phyloP scores from a whole-genome alignment of 1,140 invertebrate species.

The Drosophila ohnishii region DNA sequence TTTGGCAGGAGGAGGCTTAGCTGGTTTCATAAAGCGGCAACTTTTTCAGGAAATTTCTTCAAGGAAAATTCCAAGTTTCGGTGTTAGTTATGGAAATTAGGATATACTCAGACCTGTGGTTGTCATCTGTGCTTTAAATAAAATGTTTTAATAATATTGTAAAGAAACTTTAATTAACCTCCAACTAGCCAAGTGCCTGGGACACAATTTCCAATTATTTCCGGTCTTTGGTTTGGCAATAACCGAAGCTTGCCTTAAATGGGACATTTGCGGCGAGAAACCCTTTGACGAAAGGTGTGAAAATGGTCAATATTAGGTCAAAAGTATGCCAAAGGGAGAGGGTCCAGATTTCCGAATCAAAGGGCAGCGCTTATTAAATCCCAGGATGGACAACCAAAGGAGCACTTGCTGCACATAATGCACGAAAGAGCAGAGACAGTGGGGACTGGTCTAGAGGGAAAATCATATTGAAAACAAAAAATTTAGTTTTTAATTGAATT shows the following conservation, averaged over 20 bases:
- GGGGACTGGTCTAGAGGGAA: background rate
- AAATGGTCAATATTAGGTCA: conserved; percentile 7
- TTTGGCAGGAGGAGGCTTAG: background rate
- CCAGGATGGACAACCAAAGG: conserved; percentile 19
- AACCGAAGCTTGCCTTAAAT: too few relatives aligned
- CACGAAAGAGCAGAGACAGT: conserved; percentile 7
- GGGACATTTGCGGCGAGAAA: too few relatives aligned
- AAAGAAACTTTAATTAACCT: background rate
- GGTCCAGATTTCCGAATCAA: background rate
- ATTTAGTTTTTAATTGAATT: background rate
- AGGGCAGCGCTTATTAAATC: conserved; percentile 28
- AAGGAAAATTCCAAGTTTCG: conserved; percentile 3
- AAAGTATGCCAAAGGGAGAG: background rate
- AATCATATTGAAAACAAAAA: background rate
- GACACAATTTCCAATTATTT: background rate
- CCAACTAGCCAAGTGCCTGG: background rate
- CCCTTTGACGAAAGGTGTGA: background rate
- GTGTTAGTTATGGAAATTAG: background rate
- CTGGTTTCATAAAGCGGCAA: background rate
- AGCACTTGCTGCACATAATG: conserved; percentile 13
- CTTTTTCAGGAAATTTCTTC: conserved; percentile 9
- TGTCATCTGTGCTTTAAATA: background rate
- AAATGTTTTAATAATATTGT: background rate
- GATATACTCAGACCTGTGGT: background rate
- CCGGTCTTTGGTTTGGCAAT: background rate